phyloP scores from a whole-genome alignment of 2,797 vertebrate species.

The Gallinago stenura region DNA sequence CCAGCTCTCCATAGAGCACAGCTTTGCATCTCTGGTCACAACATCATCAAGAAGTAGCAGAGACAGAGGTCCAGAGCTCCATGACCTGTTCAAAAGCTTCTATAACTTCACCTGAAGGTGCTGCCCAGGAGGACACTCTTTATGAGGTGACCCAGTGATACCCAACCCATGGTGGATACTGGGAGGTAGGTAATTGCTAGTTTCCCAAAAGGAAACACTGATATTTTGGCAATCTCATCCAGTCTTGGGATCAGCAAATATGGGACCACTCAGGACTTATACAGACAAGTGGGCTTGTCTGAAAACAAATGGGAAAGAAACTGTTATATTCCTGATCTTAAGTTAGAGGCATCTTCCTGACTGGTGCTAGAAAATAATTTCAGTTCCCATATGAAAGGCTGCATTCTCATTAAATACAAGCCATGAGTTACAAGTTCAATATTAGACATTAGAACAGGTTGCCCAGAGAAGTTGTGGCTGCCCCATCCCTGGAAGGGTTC shows the following conservation, averaged over 20 bases:
- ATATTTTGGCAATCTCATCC: too few species aligned
- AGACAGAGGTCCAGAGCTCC: not conserved
- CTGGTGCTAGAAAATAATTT: not conserved
- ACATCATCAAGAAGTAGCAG: not conserved
- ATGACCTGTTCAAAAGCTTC: rapidly evolving
- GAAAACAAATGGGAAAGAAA: not conserved
- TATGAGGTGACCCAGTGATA: rapidly evolving
- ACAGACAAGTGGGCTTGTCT: not conserved
- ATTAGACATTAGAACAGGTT: not conserved
- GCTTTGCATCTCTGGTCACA: not conserved
- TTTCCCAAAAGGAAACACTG: too few species aligned
- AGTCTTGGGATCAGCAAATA: not conserved
- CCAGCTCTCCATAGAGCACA: not conserved
- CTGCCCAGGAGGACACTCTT: not conserved
- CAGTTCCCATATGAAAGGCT: not conserved
- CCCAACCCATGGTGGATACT: rapidly evolving
- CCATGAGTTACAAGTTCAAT: not conserved
- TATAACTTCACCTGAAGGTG: not conserved
- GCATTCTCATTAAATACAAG: not conserved
- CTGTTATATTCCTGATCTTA: not conserved
- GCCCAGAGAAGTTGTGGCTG: too few species aligned
- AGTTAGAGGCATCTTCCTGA: not conserved
- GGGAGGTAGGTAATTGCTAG: not conserved
- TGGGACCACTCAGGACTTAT: not conserved
- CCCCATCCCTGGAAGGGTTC: too few species aligned